Percentiles rank a stretch among this genome's conserved stretches.
Conservation (phyloP, 1,140 invertebrate species). For the Drosophila lowei region DNA sequence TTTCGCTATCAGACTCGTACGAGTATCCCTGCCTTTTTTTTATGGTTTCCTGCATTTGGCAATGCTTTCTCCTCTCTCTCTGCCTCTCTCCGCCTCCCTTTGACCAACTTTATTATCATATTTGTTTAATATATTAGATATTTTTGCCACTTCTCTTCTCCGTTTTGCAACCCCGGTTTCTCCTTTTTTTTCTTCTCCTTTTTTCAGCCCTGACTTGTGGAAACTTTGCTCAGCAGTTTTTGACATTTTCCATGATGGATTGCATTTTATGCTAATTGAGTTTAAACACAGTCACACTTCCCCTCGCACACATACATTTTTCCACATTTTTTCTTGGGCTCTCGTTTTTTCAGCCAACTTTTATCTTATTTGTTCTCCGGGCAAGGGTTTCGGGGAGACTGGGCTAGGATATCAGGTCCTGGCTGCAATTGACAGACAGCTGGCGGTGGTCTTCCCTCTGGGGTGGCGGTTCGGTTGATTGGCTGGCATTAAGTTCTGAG, state of each 20-base stretch:
- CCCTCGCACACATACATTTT: constrained; percentile 29
- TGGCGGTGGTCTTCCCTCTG: constrained; percentile 6
- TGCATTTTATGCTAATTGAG: constrained; percentile 81
- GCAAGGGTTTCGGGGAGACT: constrained; percentile 4
- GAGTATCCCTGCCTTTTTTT: constrained; percentile 18
- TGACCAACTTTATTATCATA: constrained; percentile 68
- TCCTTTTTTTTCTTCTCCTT: constrained; percentile 29
- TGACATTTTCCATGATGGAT: constrained; percentile 81
- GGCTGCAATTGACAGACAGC: constrained; percentile 46
- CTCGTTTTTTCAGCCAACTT: constrained; percentile 41
- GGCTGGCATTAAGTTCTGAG: constrained; percentile 23
- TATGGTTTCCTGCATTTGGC: constrained; percentile 53
- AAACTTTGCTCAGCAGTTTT: constrained; percentile 81
- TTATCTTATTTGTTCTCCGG: constrained; percentile 54
- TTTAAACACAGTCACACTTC: constrained; percentile 70
- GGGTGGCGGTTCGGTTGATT: background rate
- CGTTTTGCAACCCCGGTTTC: constrained; percentile 42
- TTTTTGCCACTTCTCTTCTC: constrained; percentile 43
- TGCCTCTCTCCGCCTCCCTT: constrained; percentile 13
- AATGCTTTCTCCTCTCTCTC: constrained; percentile 32
- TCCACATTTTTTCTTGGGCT: constrained; percentile 35
- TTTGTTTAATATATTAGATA: constrained; percentile 77
- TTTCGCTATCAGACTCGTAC: constrained; percentile 20
- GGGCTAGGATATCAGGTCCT: constrained; percentile 1
- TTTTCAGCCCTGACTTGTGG: constrained; percentile 71